Base-by-base conservation (phyloP, 2,797 vertebrate genomes). In the Denticeps clupeoides region DNA sequence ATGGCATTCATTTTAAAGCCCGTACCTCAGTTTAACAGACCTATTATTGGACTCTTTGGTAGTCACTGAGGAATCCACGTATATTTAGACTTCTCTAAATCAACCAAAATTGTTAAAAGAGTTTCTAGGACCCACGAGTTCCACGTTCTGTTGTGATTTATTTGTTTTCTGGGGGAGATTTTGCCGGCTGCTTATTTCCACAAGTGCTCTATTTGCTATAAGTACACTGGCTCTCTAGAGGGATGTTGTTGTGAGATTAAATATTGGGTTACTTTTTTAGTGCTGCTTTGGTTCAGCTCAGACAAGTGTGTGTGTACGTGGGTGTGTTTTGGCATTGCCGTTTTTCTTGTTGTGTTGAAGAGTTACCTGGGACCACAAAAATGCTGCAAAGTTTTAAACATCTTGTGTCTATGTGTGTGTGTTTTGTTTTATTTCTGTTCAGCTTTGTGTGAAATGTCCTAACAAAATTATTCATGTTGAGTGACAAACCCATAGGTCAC, bases 91-190 rank as follows among this genome's bases (percentile, higher is more conserved):
- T 16, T 51, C 44, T 35, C 41, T 58, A 63, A 58, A 21, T 47
- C 7, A 59, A 62, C 28, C 55, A 55, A 11, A 52, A 42, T 59
- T 53, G 35, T 58, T 49, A 58, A 53, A 35, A 22, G 7, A 13
- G 49, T 55, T 58, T 73, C 44, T 22, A 27, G 46, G 71, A 65
- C 74, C 66, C 65, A 45, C 58, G 48, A 59, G 58, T 63, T 58
- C 54, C 63, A 38, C 48, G 72, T 48, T 64, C 11, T 45, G 55
- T 71, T 55, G 21, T 27, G 41, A 53, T 37, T 51, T 70, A 68
- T 79, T 82, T 83, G 58, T 80, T 75, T 77, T 73, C 49, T 62
- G 58, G 45, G 24, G 45, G 67, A 59, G 64, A 60, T 68, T 64
- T 63, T 42, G 53, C 56, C 43, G 57, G 57, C 51, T 72, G 53